Evolutionary conservation across 2,113 vertebrate genomes (phyloP).

Genomic region (Pterocles gutturalis): DNA sequence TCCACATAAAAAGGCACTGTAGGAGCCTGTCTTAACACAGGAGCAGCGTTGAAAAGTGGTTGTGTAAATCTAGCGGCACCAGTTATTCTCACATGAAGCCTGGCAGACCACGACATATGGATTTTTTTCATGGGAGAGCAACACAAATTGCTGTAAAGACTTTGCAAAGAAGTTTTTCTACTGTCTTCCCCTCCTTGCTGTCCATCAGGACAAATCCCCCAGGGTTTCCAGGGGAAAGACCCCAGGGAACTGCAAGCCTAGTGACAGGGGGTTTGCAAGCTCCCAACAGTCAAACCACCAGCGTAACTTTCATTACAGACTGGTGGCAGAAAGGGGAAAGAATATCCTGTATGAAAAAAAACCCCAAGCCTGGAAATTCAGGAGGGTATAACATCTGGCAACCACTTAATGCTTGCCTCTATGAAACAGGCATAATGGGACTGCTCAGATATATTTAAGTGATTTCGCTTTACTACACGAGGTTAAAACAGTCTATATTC

Average conservation of each 20-base stretch:
- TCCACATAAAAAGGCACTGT: slow-evolving; percentile 64
- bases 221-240: neutral
- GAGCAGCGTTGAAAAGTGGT: neutral
- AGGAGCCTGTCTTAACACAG: slow-evolving; percentile 35
- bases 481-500: neutral
- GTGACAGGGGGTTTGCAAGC: neutral
- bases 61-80: neutral
- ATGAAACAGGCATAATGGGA: neutral
- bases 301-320: neutral
- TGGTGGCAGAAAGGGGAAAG: neutral
- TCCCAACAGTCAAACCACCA: neutral
- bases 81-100: neutral
- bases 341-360: neutral
- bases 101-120: neutral
- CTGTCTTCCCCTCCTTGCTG: neutral
- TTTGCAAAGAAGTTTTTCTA: neutral
- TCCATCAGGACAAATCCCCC: neutral
- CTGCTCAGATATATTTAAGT: neutral
- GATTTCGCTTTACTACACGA: neutral
- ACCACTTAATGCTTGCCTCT: neutral
- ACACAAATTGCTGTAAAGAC: neutral
- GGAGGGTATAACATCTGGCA: neutral
- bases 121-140: neutral
- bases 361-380: neutral
- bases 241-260: neutral